These are phyloP conservation scores for Nothobranchius kuhntae DNA, from an alignment of 2,113 vertebrate species.

Conservation along the genomic window DNA sequence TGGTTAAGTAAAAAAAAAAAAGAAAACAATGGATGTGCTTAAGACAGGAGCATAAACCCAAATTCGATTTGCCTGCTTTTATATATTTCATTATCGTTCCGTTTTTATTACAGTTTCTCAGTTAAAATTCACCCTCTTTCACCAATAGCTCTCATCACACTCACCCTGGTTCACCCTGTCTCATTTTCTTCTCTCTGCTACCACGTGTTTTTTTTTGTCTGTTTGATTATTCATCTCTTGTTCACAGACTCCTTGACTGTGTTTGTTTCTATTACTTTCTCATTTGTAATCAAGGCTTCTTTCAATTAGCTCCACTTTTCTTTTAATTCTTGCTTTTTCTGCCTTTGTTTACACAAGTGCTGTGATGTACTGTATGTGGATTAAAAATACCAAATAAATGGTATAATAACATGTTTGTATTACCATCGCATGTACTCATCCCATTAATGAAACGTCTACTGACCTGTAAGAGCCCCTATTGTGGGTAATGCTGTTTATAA, in stretches of 20 bases:
- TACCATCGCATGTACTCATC: slow-evolving; percentile 31
- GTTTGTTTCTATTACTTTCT: neutral
- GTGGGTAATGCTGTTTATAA: slow-evolving; percentile 19
- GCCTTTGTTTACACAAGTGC: neutral
- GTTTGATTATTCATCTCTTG: neutral
- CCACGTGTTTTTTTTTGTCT: neutral
- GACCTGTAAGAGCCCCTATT: slow-evolving; percentile 31
- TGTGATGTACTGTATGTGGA: slow-evolving; percentile 4
- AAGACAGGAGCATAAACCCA: too few species aligned
- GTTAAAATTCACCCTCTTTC: neutral
- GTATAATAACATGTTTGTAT: slow-evolving; percentile 54
- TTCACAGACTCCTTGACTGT: neutral
- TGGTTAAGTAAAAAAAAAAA: too few species aligned
- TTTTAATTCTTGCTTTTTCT: slow-evolving; percentile 1
- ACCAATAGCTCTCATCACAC: neutral
- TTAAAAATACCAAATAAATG: slow-evolving; percentile 29
- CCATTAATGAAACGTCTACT: slow-evolving; percentile 45
- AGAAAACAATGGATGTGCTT: too few species aligned
- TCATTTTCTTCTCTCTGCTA: neutral
- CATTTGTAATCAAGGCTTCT: slow-evolving; percentile 9
- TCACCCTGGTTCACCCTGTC: neutral
- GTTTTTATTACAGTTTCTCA: too few species aligned
- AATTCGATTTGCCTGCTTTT: too few species aligned
- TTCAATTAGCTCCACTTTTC: slow-evolving; percentile 9
- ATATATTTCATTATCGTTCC: too few species aligned